A percentile compares a stretch with the other conserved stretches of the same genome.
Evolutionary conservation across 1,140 invertebrate species (phyloP).

Genomic region (Octopus bimaculoides): DNA sequence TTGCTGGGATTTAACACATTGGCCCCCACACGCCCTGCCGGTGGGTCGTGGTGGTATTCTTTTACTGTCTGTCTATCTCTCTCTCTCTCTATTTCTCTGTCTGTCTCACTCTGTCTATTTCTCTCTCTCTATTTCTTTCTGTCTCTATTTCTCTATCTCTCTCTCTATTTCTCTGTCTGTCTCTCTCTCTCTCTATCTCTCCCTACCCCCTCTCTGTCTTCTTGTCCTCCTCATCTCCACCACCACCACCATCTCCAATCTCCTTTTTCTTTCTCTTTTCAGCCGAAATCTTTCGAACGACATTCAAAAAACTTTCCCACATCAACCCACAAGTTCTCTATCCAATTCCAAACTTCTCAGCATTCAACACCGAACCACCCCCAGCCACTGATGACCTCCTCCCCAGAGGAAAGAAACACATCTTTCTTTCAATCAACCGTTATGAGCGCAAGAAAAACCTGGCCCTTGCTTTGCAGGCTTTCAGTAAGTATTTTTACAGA

Average conservation of each 20-base stretch:
- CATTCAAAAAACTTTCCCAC: constrained; percentile 71
- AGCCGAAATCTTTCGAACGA: constrained; percentile 76
- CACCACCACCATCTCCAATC: background rate
- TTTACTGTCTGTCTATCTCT: no score
- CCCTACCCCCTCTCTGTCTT: no score
- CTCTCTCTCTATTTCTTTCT: no score
- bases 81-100: no score
- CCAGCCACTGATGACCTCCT: constrained; percentile 59
- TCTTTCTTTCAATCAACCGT: constrained; percentile 91
- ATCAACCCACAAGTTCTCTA: constrained; percentile 77
- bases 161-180: no score
- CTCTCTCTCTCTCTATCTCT: no score
- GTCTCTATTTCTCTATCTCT: no score
- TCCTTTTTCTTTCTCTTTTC: constrained; percentile 45
- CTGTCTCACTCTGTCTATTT: no score
- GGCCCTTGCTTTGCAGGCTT: constrained; percentile 75
- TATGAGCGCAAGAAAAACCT: constrained; percentile 98
- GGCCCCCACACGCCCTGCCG: no score
- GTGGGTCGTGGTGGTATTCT: no score
- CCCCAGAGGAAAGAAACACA: constrained; percentile 38
- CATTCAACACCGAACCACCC: constrained; percentile 67
- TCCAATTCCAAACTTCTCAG: constrained; percentile 84
- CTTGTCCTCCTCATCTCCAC: no score
- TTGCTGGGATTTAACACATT: no score
- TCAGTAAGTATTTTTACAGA: constrained; percentile 61